Conservation (phyloP, 1,140 invertebrate genomes). For the Brachionus paranguensis region DNA sequence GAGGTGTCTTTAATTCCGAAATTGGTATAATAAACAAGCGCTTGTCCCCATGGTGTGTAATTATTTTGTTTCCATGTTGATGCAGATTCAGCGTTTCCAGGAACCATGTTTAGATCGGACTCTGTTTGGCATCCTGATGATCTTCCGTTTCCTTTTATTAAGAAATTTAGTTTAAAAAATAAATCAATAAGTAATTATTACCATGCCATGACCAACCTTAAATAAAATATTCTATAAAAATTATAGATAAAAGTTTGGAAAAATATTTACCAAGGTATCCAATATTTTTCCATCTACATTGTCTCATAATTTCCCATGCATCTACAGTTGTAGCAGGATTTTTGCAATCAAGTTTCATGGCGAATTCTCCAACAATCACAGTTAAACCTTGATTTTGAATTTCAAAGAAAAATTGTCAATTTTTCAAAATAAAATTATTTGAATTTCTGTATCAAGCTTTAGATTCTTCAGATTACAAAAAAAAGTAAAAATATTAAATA, state of each 20-base stretch:
- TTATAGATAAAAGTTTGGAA: neutral
- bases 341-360: conserved; percentile 21
- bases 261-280: conserved; percentile 14
- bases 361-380: conserved; percentile 25
- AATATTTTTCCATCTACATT: conserved; percentile 23
- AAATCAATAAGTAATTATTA: neutral
- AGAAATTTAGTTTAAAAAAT: neutral
- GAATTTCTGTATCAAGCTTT: too few relatives aligned
- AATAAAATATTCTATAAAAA: neutral
- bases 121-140: neutral
- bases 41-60: conserved; percentile 18
- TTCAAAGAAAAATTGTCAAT: neutral
- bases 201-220: conserved; percentile 25
- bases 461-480: too few relatives aligned
- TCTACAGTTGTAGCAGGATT: conserved; percentile 26
- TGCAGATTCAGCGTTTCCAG: conserved; percentile 22
- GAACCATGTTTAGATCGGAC: conserved; percentile 26
- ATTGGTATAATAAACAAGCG: conserved; percentile 13
- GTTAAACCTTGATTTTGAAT: neutral
- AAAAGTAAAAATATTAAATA: too few relatives aligned
- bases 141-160: conserved; percentile 1
- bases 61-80: conserved; percentile 32
- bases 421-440: too few relatives aligned
- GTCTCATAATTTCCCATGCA: conserved; percentile 32
- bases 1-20: conserved; percentile 19